These are phyloP conservation scores for Pelecanus crispus DNA, from an alignment of 2,113 vertebrate species.

Conservation along the genomic window DNA sequence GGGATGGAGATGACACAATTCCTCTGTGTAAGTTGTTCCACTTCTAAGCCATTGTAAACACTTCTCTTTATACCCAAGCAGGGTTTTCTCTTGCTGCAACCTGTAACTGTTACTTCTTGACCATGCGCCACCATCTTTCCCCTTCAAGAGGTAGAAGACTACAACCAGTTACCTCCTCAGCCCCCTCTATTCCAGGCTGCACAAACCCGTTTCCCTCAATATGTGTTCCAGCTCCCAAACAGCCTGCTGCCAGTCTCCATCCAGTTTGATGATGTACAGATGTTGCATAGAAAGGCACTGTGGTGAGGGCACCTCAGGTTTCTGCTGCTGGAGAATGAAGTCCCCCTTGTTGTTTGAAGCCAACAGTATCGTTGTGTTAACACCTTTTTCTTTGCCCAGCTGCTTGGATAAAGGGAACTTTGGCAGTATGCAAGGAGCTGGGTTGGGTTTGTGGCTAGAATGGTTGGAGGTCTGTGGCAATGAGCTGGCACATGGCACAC, in stretches of 20 bases:
- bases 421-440: not conserved
- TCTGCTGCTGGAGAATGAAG: not conserved
- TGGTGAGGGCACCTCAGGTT: not conserved
- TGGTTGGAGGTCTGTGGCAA: fast-evolving
- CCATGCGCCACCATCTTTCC: not conserved
- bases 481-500: not conserved
- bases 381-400: not conserved
- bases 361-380: not conserved
- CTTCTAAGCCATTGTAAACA: not conserved
- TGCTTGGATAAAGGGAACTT: not conserved
- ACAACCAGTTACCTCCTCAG: not conserved
- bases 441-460: not conserved
- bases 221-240: not conserved
- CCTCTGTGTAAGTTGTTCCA: not conserved
- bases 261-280: not conserved
- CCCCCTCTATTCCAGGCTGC: not conserved
- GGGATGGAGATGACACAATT: not conserved
- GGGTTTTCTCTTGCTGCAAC: not conserved
- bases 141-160: not conserved
- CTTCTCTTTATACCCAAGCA: not conserved
- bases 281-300: not conserved
- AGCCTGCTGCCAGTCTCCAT: not conserved
- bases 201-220: not conserved
- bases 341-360: not conserved
- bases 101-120: not conserved